A percentile compares a stretch with the other conserved stretches of the same genome.
Conservation (phyloP, 1,140 invertebrate genomes). For the Drepana arcuata region DNA sequence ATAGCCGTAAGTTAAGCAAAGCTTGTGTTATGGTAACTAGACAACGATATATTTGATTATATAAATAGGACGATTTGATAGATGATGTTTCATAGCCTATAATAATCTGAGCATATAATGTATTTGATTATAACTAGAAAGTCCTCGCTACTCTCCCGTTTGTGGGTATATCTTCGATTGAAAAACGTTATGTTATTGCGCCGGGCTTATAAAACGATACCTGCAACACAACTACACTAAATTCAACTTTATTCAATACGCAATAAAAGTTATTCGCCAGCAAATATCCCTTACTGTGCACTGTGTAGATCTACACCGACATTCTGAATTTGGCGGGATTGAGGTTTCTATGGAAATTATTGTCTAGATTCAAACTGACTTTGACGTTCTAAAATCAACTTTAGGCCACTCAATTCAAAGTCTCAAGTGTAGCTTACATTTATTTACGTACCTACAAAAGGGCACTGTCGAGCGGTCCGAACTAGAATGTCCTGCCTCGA, state of each 20-base stretch:
- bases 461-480: slow-evolving; percentile 23
- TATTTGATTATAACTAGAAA: too few relatives aligned
- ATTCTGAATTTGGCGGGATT: slow-evolving; percentile 30
- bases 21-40: too few relatives aligned
- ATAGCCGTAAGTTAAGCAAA: too few relatives aligned
- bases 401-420: slow-evolving; percentile 2
- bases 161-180: too few relatives aligned
- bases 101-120: too few relatives aligned
- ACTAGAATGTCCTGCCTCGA: slow-evolving; percentile 28
- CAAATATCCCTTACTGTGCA: slow-evolving; percentile 11
- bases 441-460: slow-evolving; percentile 17
- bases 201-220: too few relatives aligned
- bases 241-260: slow-evolving; percentile 8
- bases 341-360: slow-evolving; percentile 24
- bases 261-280: slow-evolving; percentile 8
- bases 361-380: slow-evolving; percentile 1
- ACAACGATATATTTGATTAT: too few relatives aligned
- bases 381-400: slow-evolving; percentile 3
- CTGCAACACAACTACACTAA: too few relatives aligned
- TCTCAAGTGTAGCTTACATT: background rate
- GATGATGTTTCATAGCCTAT: too few relatives aligned
- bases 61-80: too few relatives aligned
- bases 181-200: too few relatives aligned
- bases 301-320: slow-evolving; percentile 15
- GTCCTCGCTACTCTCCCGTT: too few relatives aligned